Evolutionary conservation across 2,113 vertebrate genomes (phyloP).

Genomic region (Varanus salvator): DNA sequence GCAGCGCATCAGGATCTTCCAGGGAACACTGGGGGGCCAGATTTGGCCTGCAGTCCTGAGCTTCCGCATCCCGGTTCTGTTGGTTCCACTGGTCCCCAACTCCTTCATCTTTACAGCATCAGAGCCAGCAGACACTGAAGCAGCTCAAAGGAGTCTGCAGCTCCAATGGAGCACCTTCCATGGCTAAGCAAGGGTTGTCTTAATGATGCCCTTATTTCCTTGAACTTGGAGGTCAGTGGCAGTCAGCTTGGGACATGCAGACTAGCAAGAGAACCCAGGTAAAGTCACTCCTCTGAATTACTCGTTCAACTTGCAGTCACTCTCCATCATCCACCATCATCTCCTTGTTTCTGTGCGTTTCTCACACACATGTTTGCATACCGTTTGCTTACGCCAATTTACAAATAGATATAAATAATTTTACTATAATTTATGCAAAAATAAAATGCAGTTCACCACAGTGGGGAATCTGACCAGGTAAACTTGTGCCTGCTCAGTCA

Average conservation of each 20-base stretch:
- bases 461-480: too few species aligned
- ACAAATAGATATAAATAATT: too few species aligned
- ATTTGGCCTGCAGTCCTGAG: too few species aligned
- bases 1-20: background rate
- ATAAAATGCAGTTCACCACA: too few species aligned
- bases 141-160: too few species aligned
- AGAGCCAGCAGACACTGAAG: background rate
- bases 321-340: background rate
- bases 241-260: background rate
- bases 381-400: too few species aligned
- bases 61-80: background rate
- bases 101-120: background rate
- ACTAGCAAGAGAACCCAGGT: background rate
- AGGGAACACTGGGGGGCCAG: too few species aligned
- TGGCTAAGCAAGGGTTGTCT: background rate
- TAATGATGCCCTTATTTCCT: background rate
- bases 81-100: too few species aligned
- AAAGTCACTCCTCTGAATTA: background rate
- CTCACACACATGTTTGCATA: background rate
- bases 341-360: background rate
- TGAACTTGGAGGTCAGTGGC: background rate
- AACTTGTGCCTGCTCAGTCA: too few species aligned
- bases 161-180: background rate
- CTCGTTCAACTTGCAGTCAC: conserved; percentile 1
- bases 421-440: too few species aligned